Conservation (phyloP, 2,888 invertebrate genomes). For the Helicoverpa assulta region DNA sequence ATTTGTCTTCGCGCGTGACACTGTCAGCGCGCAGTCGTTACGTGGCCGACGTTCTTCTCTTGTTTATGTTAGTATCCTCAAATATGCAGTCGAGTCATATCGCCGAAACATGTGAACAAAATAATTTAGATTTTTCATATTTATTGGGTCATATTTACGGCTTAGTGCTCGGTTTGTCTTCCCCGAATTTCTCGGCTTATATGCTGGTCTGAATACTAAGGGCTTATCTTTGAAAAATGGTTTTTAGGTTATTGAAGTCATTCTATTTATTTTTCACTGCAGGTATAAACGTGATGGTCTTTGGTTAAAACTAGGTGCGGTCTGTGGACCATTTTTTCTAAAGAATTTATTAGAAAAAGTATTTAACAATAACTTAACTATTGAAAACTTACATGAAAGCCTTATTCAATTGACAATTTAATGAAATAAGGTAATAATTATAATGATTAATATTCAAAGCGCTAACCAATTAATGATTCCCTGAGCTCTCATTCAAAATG, state of each 20-base stretch:
- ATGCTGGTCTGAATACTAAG: slow-evolving; percentile 17
- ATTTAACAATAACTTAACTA: too few relatives aligned
- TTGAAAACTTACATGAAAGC: not conserved
- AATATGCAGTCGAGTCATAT: slow-evolving; percentile 49
- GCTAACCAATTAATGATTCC: slow-evolving; percentile 32
- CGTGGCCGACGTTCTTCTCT: slow-evolving; percentile 7
- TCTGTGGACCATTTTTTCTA: too few relatives aligned
- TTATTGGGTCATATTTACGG: slow-evolving; percentile 28
- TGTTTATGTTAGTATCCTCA: slow-evolving; percentile 48
- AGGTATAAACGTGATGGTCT: not conserved
- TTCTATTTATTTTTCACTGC: not conserved
- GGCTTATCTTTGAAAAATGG: slow-evolving; percentile 2
- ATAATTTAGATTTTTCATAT: slow-evolving; percentile 28
- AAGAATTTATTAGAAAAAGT: too few relatives aligned
- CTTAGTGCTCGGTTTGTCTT: slow-evolving; percentile 29
- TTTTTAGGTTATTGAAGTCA: not conserved
- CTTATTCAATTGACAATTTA: slow-evolving; percentile 21
- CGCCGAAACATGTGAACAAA: slow-evolving; percentile 9
- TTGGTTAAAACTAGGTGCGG: too few relatives aligned
- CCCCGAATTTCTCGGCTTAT: slow-evolving; percentile 8
- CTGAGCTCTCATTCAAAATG: slow-evolving; percentile 35
- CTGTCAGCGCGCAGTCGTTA: slow-evolving; percentile 20
- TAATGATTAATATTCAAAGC: slow-evolving; percentile 42
- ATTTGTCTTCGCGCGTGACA: slow-evolving; percentile 35
- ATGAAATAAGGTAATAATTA: slow-evolving; percentile 30